These are phyloP conservation scores for Perdix hodgsoniae DNA, from an alignment of 2,797 vertebrate genomes.

Conservation along the genomic window DNA sequence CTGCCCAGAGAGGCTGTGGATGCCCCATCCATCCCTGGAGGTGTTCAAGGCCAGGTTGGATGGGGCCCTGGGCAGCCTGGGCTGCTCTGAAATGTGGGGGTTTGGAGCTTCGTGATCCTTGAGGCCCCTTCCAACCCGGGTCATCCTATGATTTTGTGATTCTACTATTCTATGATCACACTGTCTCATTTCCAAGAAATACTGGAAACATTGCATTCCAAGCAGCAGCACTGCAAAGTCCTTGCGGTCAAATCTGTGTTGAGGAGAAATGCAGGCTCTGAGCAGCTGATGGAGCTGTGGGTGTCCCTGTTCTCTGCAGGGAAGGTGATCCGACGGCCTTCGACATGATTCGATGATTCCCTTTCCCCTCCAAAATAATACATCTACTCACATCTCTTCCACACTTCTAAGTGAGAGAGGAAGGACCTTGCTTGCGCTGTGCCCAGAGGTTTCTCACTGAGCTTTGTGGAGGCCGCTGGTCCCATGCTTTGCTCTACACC, in stretches of 20 bases:
- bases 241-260: neutral
- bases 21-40: too few relatives aligned
- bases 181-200: neutral
- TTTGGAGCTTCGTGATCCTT: too few relatives aligned
- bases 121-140: too few relatives aligned
- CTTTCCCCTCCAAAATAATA: neutral
- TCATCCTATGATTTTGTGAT: too few relatives aligned
- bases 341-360: too few relatives aligned
- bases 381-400: neutral
- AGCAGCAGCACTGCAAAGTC: neutral
- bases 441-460: neutral
- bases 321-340: too few relatives aligned
- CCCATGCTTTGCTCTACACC: neutral
- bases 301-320: too few relatives aligned
- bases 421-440: neutral
- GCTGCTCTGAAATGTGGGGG: too few relatives aligned
- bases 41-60: too few relatives aligned
- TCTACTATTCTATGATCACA: neutral
- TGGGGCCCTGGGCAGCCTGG: too few relatives aligned
- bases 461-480: neutral
- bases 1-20: too few relatives aligned
- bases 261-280: neutral
- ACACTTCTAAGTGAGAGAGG: accelerated
- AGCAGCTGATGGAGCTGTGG: too few relatives aligned
- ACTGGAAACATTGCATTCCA: neutral